Percentiles rank a stretch among this genome's conserved stretches.
These are phyloP conservation scores for Chloropsis cyanopogon DNA, from an alignment of 2,113 vertebrate species.

Conservation along the genomic window DNA sequence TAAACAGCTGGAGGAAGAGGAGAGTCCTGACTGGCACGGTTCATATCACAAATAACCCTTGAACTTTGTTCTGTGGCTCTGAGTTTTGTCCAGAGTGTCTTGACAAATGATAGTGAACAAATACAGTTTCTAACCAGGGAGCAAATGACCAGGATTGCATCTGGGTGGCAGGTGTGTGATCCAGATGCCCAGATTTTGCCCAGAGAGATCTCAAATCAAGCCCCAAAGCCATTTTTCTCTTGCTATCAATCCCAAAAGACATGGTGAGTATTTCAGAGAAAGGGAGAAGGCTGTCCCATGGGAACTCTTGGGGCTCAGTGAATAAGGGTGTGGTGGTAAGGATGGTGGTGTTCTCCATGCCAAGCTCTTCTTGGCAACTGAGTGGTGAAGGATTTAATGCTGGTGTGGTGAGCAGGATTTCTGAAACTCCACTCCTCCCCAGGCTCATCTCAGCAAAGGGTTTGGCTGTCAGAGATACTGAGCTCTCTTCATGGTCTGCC, in stretches of 20 bases:
- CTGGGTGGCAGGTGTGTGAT: not conserved
- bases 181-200: not conserved
- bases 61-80: conserved; percentile 12
- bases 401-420: not conserved
- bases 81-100: not conserved
- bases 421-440: not conserved
- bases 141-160: not conserved
- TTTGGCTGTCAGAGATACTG: not conserved
- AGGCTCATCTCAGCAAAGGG: not conserved
- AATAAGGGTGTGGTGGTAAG: not conserved
- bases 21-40: not conserved
- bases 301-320: not conserved
- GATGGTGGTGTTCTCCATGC: not conserved
- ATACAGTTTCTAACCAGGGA: not conserved
- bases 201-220: not conserved
- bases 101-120: not conserved
- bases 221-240: not conserved
- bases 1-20: not conserved
- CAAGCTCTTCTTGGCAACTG: not conserved
- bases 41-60: conserved; percentile 15
- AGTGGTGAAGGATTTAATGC: not conserved
- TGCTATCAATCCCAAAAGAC: not conserved
- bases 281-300: not conserved
- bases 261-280: not conserved
- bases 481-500: not conserved